phyloP scores from a whole-genome alignment of 1,140 invertebrate species.

The Drosophila ficusphila region DNA sequence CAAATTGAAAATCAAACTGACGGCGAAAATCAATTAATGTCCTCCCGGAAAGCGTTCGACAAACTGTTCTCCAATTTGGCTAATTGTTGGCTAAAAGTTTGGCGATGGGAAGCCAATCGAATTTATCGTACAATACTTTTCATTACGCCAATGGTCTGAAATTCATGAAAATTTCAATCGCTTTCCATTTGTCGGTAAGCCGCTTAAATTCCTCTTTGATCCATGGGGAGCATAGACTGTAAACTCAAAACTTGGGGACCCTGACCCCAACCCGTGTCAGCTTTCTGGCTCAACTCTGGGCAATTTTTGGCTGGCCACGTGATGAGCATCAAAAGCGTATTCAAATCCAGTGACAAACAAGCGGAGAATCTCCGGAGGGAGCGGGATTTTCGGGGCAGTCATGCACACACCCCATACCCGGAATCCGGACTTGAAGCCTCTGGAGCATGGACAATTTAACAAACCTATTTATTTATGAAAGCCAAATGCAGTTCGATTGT shows the following conservation, averaged over 20 bases:
- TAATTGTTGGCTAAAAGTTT: slow-evolving; percentile 44
- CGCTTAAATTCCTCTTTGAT: slow-evolving; percentile 68
- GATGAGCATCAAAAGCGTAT: slow-evolving; percentile 64
- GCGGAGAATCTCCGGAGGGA: slow-evolving; percentile 4
- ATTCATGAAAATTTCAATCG: slow-evolving; percentile 69
- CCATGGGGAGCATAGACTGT: slow-evolving; percentile 16
- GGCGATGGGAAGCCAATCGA: background rate
- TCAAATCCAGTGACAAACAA: slow-evolving; percentile 74
- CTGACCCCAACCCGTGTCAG: background rate
- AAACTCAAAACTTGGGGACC: background rate
- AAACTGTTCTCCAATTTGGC: slow-evolving; percentile 19
- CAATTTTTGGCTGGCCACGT: slow-evolving; percentile 54
- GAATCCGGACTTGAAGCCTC: slow-evolving; percentile 2
- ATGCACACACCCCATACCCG: slow-evolving; percentile 12
- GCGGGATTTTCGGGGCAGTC: slow-evolving; percentile 16
- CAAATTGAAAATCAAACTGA: slow-evolving; percentile 67
- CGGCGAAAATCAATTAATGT: slow-evolving; percentile 69
- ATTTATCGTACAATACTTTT: slow-evolving; percentile 13
- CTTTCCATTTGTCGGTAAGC: slow-evolving; percentile 66
- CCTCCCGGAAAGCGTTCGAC: slow-evolving; percentile 11
- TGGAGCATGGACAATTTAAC: slow-evolving; percentile 65
- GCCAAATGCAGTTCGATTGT: slow-evolving; percentile 59
- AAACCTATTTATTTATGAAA: slow-evolving; percentile 77
- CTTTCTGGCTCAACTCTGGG: slow-evolving; percentile 16
- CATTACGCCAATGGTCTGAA: slow-evolving; percentile 7